A percentile compares a stretch with the other conserved stretches of the same genome.
Evolutionary conservation across 2,113 vertebrate species (phyloP).

Genomic region (Morphnarchus princeps): DNA sequence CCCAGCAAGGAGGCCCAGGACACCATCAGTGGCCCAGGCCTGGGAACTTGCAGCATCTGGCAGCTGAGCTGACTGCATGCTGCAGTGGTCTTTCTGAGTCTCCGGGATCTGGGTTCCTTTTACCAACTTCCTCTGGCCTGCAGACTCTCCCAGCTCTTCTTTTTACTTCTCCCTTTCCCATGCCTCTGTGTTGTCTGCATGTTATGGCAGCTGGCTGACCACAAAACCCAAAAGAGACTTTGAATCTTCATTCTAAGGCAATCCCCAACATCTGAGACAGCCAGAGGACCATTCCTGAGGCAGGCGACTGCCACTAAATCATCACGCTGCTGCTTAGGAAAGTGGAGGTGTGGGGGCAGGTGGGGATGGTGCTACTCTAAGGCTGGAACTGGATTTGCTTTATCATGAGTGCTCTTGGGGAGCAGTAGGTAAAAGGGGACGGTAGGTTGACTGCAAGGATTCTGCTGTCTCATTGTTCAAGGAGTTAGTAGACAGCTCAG

Average conservation of each 20-base stretch:
- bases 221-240: not conserved
- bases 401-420: not conserved
- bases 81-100: not conserved
- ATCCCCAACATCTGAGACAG: not conserved
- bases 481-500: not conserved
- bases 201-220: not conserved
- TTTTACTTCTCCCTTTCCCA: not conserved
- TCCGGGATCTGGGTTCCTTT: not conserved
- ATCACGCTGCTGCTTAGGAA: not conserved
- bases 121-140: not conserved
- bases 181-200: not conserved
- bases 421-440: not conserved
- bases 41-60: not conserved
- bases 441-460: not conserved
- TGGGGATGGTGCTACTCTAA: not conserved
- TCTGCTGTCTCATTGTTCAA: not conserved
- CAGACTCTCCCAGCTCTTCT: not conserved
- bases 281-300: fast-evolving
- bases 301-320: not conserved
- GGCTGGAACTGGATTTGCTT: not conserved
- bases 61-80: not conserved
- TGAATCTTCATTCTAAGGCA: not conserved
- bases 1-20: not conserved
- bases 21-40: not conserved
- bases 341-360: too few species aligned